Conservation (phyloP, 2,888 invertebrate genomes). For the Nezara viridula region DNA sequence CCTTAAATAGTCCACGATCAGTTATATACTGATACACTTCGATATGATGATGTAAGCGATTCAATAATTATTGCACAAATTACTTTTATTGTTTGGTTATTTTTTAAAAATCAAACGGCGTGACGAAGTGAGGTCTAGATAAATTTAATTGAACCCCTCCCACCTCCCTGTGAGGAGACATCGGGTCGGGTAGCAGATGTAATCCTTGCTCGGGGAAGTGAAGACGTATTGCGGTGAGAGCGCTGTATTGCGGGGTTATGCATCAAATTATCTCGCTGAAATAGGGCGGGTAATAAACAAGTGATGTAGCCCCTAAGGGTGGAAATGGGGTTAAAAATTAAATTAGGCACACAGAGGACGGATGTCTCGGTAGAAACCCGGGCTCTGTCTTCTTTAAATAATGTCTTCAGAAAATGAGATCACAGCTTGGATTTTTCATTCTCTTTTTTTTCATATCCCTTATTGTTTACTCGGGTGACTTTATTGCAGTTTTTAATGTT, state of each 20-base stretch:
- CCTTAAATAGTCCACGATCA: too few species aligned
- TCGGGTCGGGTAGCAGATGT: neutral
- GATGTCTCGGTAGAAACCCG: slow-evolving; percentile 8
- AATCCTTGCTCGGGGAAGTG: slow-evolving; percentile 34
- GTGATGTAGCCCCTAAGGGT: neutral
- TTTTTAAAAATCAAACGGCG: neutral
- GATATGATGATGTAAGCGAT: too few species aligned
- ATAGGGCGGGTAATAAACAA: slow-evolving; percentile 47
- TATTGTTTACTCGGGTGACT: neutral
- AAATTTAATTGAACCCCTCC: neutral
- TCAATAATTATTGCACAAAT: too few species aligned
- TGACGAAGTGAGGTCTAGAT: neutral
- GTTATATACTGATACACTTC: too few species aligned
- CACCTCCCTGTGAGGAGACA: neutral
- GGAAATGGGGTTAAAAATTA: slow-evolving; percentile 40
- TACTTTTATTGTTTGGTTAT: neutral
- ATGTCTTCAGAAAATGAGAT: slow-evolving; percentile 30
- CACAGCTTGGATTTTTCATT: too few species aligned
- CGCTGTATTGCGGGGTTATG: slow-evolving; percentile 37
- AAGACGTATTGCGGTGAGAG: slow-evolving; percentile 40
- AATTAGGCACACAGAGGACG: slow-evolving; percentile 31
- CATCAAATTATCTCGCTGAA: slow-evolving; percentile 35
- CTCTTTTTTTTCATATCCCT: neutral
- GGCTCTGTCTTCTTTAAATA: slow-evolving; percentile 5
- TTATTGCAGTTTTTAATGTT: neutral